Evolutionary conservation across 2,888 invertebrate species (phyloP).

Genomic region (Mechanitis mazaeus): DNA sequence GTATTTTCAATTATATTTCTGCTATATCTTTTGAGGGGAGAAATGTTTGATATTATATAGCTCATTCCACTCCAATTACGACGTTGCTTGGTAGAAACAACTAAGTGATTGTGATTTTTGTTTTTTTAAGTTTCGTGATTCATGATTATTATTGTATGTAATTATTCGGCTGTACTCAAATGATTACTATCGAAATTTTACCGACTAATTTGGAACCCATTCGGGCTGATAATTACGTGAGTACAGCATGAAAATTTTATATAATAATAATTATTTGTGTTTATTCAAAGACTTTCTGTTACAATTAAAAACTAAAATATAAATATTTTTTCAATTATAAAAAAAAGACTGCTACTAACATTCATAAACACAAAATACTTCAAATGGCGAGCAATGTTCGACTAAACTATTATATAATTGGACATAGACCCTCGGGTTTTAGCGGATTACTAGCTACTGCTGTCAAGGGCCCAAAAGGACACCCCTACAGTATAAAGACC

Average conservation of each 20-base stretch:
- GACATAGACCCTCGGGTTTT: conserved; percentile 59
- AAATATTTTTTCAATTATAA: background rate
- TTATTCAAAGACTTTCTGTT: too few species aligned
- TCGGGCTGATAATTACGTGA: too few species aligned
- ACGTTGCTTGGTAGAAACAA: background rate
- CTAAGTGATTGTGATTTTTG: too few species aligned
- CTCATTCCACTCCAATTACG: conserved; percentile 11
- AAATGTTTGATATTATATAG: conserved; percentile 15
- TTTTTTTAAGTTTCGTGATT: too few species aligned
- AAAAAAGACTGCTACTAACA: background rate
- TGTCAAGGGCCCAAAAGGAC: conserved; percentile 50
- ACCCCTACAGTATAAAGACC: conserved; percentile 30
- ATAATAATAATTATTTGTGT: too few species aligned
- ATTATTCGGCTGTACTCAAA: too few species aligned
- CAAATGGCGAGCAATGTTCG: conserved; percentile 43
- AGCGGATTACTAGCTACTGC: conserved; percentile 65
- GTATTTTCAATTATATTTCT: conserved; percentile 22
- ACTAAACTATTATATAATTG: conserved; percentile 55
- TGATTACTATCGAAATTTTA: too few species aligned
- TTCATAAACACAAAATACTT: conserved; percentile 26
- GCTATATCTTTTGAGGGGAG: conserved; percentile 12
- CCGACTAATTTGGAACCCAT: too few species aligned
- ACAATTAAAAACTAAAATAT: too few species aligned
- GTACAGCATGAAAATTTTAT: too few species aligned
- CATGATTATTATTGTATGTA: too few species aligned